phyloP scores from a whole-genome alignment of 2,888 invertebrate species.

The Coelopa pilipes region DNA sequence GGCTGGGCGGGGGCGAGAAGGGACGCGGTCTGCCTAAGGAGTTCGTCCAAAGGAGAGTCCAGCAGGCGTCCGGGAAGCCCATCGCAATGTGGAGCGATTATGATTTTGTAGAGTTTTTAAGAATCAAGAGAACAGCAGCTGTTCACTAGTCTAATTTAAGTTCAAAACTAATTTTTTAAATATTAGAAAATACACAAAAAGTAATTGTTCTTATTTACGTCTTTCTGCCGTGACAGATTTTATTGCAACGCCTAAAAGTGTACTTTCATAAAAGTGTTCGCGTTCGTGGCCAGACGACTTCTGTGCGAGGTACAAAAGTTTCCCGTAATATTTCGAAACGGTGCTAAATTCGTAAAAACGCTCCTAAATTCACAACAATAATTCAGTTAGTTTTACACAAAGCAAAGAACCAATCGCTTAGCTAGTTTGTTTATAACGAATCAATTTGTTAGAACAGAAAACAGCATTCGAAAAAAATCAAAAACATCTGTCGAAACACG shows the following conservation, averaged over 20 bases:
- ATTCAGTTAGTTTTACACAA: not conserved
- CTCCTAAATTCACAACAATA: not conserved
- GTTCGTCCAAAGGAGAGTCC: not conserved
- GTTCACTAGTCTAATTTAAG: too few relatives aligned
- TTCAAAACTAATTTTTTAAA: too few relatives aligned
- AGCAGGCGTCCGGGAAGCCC: not conserved
- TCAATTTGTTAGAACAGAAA: not conserved
- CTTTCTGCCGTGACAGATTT: too few relatives aligned
- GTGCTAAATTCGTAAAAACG: too few relatives aligned
- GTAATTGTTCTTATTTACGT: too few relatives aligned
- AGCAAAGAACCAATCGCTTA: not conserved
- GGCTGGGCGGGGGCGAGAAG: not conserved
- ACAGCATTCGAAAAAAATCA: slow-evolving; percentile 9
- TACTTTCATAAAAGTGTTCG: not conserved
- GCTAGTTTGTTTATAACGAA: not conserved
- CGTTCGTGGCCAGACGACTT: too few relatives aligned
- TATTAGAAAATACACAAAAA: not conserved
- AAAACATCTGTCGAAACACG: slow-evolving; percentile 19
- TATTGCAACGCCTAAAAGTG: not conserved
- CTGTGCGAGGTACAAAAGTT: too few relatives aligned
- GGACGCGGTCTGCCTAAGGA: not conserved
- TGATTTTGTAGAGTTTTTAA: not conserved
- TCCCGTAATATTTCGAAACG: too few relatives aligned
- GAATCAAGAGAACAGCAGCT: not conserved
- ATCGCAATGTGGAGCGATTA: not conserved